These are phyloP conservation scores for Engraulis encrasicolus DNA, from an alignment of 2,113 vertebrate species.

Conservation along the genomic window DNA sequence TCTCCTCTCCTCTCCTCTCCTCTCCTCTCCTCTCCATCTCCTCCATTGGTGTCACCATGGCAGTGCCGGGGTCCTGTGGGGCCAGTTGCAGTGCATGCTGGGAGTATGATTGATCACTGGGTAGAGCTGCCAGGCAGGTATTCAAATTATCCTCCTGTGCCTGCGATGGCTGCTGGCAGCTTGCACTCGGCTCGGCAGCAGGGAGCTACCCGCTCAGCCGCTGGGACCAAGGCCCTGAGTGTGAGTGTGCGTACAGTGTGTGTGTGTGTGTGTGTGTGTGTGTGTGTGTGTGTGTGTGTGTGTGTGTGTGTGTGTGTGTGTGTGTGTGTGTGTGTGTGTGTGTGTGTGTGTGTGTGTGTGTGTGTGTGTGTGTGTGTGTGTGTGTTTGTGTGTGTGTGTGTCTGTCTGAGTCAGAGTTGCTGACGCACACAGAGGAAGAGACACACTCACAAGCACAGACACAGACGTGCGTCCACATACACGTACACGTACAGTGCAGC, in stretches of 20 bases:
- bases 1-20: not conserved
- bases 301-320: no score
- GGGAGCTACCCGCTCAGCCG: not conserved
- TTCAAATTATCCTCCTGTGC: conserved; percentile 13
- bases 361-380: no score
- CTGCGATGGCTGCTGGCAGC: not conserved
- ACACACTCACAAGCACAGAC: not conserved
- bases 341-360: no score
- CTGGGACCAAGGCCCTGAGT: not conserved
- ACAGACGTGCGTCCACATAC: no score
- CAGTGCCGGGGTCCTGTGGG: conserved; percentile 24
- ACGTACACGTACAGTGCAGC: no score
- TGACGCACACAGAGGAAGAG: no score
- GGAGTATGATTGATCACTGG: conserved; percentile 18
- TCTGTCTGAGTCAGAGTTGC: no score
- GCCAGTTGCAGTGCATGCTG: conserved; percentile 22
- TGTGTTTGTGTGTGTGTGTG: no score
- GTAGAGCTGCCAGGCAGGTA: not conserved
- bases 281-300: no score
- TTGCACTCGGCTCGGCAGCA: not conserved
- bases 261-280: no score
- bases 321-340: no score
- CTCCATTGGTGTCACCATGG: not conserved
- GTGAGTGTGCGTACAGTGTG: not conserved
- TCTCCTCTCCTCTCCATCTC: not conserved